Base-by-base conservation (phyloP, 1,140 invertebrate genomes). In the Aphaenogaster floridana region DNA sequence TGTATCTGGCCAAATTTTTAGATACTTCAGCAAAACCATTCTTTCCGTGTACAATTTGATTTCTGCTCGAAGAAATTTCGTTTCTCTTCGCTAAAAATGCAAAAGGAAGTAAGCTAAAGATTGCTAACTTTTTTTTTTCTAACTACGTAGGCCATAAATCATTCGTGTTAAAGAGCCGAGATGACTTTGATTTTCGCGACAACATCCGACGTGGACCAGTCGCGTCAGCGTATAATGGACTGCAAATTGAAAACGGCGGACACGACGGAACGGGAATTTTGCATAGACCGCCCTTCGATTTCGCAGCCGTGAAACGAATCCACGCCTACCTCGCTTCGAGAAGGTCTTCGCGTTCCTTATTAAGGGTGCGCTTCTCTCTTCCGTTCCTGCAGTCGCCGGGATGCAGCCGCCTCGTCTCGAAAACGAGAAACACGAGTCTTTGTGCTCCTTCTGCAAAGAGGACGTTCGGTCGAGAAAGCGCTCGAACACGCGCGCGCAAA, bases 251-350 rank as follows among this genome's bases (percentile, higher is more conserved):
- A 84, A 84, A 81, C 64, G 64, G 54, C 71, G 68, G 42, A 57
- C 66, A 17, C 68, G 50, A 34, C 39, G 50, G 36, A 84, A 80
- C 13, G 63, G 36, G 69, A 63, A 84, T 76, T 84, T 84, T 76
- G 69, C 80, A 76, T 84, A 84, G 54, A 50, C 68, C 80, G 50
- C 52, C 79, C 88, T 59, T 74, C 54, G 85, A 74, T 81, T 61
- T 88, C 71, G 74, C 74, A 88, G 74, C 89, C 89, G 80, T 74
- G 86, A 90, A 86, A 90, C 86, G 74, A 88, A 90, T 90, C 89
- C 89, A 90, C 89, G 89, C 89, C 89, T 77, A 90, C 88, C 48
- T 78, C 68, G 39, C 28, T 39, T 39, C 52, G 76, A 81, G 86
- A 42, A 80, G 48, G 34, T 80, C 86, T 90, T 86, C 86, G 88